Base-by-base conservation (phyloP, 2,888 invertebrate genomes). In the Pherbina coryleti region DNA sequence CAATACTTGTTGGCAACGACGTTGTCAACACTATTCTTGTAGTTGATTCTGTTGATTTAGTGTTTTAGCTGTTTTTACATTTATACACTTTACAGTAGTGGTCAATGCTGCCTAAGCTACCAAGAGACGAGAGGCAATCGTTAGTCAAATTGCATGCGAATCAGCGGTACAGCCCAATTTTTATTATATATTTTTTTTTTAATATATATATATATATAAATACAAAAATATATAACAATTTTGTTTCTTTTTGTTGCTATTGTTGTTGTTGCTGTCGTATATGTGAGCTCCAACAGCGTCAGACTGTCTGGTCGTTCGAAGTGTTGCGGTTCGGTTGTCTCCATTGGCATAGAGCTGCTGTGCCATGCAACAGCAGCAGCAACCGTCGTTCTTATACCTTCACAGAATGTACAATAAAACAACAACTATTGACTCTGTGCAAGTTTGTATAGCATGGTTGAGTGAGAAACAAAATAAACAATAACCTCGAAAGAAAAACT, bases 221-320 rank as follows among this genome's bases (percentile, higher is more conserved):
- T n/a, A n/a, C n/a, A n/a, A n/a, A n/a, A n/a, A n/a, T n/a, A n/a
- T n/a, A 7, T 34, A 8, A 62, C 31, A 19, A 14, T 69, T 34
- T 44, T 51, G 25, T 49, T 53, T 53, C 4, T 60, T 31, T 44
- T 53, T 17, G 28, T 22, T 11, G 19, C 5, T 28, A 17, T 14
- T 57, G 25, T 19, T 76, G n/a, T 31, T 53, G 34, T 14, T 57
- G 53, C 19, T 72, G 60, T 49, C 28, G 57, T 60, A 17, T 81
- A 84, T 84, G 86, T 87, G 87, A 88, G 88, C 88, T 88, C 87
- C 88, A 87, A 88, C 87, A 88, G 88, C 87, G 88, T 87, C 87
- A 88, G 88, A 88, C 88, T 87, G 87, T 87, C 87, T 87, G 88
- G 88, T 84, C 86, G 88, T 11, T 44, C 60, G 34, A 25, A 17